These are phyloP conservation scores for Labeo rohita DNA, from an alignment of 2,113 vertebrate genomes.

Conservation along the genomic window DNA sequence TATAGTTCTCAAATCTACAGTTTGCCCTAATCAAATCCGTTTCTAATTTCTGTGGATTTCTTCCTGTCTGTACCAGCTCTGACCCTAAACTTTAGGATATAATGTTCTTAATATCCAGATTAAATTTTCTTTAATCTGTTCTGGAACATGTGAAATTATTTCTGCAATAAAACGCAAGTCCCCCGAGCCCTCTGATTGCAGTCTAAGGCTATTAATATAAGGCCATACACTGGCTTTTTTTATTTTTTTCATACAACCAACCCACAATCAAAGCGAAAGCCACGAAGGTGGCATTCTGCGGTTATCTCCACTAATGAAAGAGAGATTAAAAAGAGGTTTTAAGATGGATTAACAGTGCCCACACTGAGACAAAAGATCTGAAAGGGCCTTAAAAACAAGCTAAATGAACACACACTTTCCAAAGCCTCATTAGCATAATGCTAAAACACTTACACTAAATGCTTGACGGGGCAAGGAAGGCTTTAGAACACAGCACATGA, in stretches of 20 bases:
- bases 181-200: conserved; percentile 58
- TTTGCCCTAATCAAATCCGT: conserved; percentile 73
- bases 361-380: conserved; percentile 77
- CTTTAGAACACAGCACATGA: conserved; percentile 35
- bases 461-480: conserved; percentile 35
- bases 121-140: conserved; percentile 78
- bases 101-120: conserved; percentile 82
- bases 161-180: conserved; percentile 74
- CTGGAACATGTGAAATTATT: conserved; percentile 79
- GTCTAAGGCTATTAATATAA: conserved; percentile 53
- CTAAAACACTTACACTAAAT: conserved; percentile 52
- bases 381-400: conserved; percentile 65
- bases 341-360: conserved; percentile 75
- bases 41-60: conserved; percentile 79
- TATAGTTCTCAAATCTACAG: conserved; percentile 50
- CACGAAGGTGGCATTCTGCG: conserved; percentile 75
- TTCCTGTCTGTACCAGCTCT: conserved; percentile 66
- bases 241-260: conserved; percentile 59
- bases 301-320: conserved; percentile 79
- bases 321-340: conserved; percentile 79
- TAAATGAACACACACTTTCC: conserved; percentile 62
- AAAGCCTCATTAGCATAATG: conserved; percentile 58
- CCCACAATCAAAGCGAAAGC: conserved; percentile 76
- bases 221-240: conserved; percentile 63
- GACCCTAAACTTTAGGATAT: conserved; percentile 76